Base-by-base conservation (phyloP, 2,888 invertebrate species). In the Oscheius onirici region DNA sequence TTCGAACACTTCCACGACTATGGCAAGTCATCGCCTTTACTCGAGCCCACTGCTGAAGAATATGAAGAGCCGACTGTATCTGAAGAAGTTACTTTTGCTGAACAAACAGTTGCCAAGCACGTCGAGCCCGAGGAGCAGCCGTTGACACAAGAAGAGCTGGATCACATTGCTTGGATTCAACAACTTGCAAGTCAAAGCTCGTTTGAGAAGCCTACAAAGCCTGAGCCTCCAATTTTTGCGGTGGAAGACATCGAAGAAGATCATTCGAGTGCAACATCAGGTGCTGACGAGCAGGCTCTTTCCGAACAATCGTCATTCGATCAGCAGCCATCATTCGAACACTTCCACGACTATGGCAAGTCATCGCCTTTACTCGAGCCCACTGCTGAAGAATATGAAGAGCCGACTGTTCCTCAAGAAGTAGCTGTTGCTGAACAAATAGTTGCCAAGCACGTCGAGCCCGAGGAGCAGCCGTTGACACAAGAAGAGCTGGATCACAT, bases 121-220 rank as follows among this genome's bases (percentile, higher is more conserved):
- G 34, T 34, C 34, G 34, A 34, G 8, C 3, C 8, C 5, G 15
- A 24, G 11, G 46, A 46, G 11, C 46, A 46, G 3, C 46, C 46
- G 3, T 17, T 46, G 17, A n/a, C 76, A 76, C 58, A 76, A 73
- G 71, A 49, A n/a, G 76, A 76, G 57, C 73, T 79, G n/a, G 77
- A 75, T 43, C 80, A 80, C 55, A 78, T 78, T 26, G 74, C 74
- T 8, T 58, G 60, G 55, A 76, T 76, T 15, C 72, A 74, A 44
- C 65, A 49, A 24, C 41, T 76, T 20, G 76, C 76, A 10, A 68
- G 72, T 28, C 76, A 79, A 46, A 66, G 71, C 1, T 71, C 77
- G 17, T 73, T 75, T 58, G 75, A 75, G 3, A 46, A 46, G 46
- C 6, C 46, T 46, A 13, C 17, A 11, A 15, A 13, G 17, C 46